A percentile compares a stretch with the other conserved stretches of the same genome.
Evolutionary conservation across 2,888 invertebrate genomes (phyloP).

Genomic region (Cheilosia pagana): DNA sequence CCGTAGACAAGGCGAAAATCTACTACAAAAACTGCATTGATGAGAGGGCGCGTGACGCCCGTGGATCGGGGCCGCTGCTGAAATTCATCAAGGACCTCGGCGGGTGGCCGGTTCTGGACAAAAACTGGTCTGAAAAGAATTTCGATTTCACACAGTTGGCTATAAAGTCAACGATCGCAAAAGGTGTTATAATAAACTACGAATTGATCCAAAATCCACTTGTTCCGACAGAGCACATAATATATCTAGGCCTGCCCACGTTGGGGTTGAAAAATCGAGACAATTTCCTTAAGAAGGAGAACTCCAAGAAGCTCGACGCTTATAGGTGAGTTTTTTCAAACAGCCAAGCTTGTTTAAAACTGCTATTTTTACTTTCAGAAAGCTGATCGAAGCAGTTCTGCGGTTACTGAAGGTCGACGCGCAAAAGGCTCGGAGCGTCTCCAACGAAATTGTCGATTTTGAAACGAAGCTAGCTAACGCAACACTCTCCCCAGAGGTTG

Average conservation of each 20-base stretch:
- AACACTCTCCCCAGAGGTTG: conserved; percentile 51
- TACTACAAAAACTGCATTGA: conserved; percentile 61
- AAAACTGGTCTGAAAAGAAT: conserved; percentile 48
- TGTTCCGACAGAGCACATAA: conserved; percentile 29
- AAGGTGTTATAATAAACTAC: conserved; percentile 30
- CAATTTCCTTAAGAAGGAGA: conserved; percentile 57
- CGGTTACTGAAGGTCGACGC: conserved; percentile 53
- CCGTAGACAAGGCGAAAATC: conserved; percentile 61
- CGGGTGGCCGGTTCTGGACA: conserved; percentile 69
- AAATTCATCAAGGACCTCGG: conserved; percentile 60
- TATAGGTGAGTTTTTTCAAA: conserved; percentile 63
- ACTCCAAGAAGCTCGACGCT: conserved; percentile 50
- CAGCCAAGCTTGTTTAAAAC: no score
- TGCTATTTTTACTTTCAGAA: conserved; percentile 83
- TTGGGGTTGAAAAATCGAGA: conserved; percentile 64
- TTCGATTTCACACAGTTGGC: conserved; percentile 66
- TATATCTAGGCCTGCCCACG: conserved; percentile 44
- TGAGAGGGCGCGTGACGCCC: conserved; percentile 5
- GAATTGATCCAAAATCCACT: conserved; percentile 41
- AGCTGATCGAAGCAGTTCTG: conserved; percentile 50
- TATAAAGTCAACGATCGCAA: conserved; percentile 15
- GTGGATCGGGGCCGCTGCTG: conserved; percentile 50
- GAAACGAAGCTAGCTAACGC: conserved; percentile 75
- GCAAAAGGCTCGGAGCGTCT: conserved; percentile 48
- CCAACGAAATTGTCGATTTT: conserved; percentile 75